Base-by-base conservation (phyloP, 2,797 vertebrate genomes). In the Loriculus beryllinus region DNA sequence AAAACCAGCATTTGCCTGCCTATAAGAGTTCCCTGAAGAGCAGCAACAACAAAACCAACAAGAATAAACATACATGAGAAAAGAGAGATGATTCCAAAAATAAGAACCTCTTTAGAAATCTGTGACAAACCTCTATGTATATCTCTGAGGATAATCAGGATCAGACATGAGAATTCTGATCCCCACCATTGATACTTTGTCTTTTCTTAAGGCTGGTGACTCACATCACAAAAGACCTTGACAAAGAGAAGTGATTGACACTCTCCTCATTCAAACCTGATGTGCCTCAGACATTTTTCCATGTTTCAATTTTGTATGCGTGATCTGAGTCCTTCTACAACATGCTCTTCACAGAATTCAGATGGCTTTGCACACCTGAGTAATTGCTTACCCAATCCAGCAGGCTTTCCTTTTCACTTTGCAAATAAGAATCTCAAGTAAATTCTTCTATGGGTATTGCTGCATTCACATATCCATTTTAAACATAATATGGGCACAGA, bases 371-470 rank as follows among this genome's bases (percentile, higher is more conserved):
- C 81, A 91, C 56, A 94, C 82, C 90, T 95, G 89, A 95, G 86
- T 95, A 96, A 91, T 94, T 92, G 59, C 57, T 89, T 82, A 93
- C 71, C 72, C 78, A 86, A 91, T 89, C 77, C 88, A 86, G 48
- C 45, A 74, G 52, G 45, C n/a, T 69, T 89, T 16, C 70, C 74
- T 64, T 79, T 71, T 60, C 37, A 75, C 47, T 83, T 80, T 75
- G 37, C 35, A 67, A 93, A 86, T 69, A 48, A 52, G 39, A 91
- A 88, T 31, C 48, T 83, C 52, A 22, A 51, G 57, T 64, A 93
- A 93, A 92, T 64, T 92, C 43, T 47, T 90, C 65, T 31, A 6
- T 4, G 2, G 0, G 1, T 6, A 21, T 20, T 81, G 35, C 70
- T 70, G 47, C 21, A 56, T 45, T 82, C 60, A 48, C 47, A n/a